Evolutionary conservation across 2,797 vertebrate species (phyloP).

Genomic region (Orestias chungarensis): DNA sequence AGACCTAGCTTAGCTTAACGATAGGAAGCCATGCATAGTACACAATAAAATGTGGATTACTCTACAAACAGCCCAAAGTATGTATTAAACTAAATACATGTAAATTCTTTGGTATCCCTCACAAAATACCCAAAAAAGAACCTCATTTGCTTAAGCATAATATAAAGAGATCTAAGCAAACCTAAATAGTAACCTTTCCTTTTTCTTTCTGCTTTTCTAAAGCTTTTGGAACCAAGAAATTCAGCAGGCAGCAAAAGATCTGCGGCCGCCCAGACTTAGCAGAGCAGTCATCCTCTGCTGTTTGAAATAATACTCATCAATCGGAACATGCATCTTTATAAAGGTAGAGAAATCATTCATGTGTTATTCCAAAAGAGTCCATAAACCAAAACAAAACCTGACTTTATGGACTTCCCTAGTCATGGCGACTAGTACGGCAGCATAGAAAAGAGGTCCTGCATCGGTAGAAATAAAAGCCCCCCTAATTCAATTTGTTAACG

Average conservation of each 20-base stretch:
- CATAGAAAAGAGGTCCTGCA: too few species aligned
- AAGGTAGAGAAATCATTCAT: conserved; percentile 81
- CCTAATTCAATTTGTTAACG: too few species aligned
- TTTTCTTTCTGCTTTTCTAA: conserved; percentile 16
- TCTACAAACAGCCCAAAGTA: background rate
- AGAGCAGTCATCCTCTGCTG: conserved; percentile 91
- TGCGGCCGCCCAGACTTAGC: conserved; percentile 83
- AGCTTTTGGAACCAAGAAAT: conserved; percentile 93
- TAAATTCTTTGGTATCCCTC: background rate
- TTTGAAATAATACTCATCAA: conserved; percentile 88
- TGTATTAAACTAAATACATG: background rate
- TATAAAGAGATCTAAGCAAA: background rate
- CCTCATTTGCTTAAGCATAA: background rate
- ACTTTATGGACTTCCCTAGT: too few species aligned
- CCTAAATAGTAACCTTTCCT: background rate
- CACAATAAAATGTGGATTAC: too few species aligned
- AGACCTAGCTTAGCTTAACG: background rate
- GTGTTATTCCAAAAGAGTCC: background rate
- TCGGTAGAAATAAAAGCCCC: too few species aligned
- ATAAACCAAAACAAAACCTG: too few species aligned
- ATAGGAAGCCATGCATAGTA: background rate
- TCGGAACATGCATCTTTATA: conserved; percentile 88
- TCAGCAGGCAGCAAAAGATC: conserved; percentile 83
- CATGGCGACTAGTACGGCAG: too few species aligned
- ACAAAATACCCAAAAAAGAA: background rate